Conservation (phyloP, 2,113 vertebrate genomes). For the Bolborhynchus lineola region DNA sequence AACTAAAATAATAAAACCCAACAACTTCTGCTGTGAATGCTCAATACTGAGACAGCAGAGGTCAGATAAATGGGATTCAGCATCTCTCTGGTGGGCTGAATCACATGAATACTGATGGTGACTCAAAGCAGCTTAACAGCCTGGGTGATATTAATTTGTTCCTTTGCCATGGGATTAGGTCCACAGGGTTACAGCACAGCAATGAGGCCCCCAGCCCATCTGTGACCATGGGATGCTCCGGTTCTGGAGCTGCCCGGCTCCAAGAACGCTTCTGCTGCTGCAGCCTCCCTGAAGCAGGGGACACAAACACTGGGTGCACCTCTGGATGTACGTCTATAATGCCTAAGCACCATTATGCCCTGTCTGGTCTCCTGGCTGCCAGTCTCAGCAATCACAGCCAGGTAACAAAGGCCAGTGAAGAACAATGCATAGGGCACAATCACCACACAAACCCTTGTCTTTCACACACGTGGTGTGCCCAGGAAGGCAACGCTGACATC, state of each 20-base stretch:
- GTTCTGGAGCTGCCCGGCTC: neutral
- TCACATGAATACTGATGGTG: neutral
- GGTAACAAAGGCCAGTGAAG: neutral
- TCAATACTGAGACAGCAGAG: neutral
- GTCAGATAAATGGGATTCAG: accelerated
- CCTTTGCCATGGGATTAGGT: neutral
- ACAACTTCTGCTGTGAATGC: neutral
- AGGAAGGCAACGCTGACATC: neutral
- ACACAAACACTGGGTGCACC: neutral
- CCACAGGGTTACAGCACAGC: neutral
- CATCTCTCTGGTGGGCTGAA: neutral
- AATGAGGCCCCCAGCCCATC: accelerated
- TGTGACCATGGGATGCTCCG: neutral
- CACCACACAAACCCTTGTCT: neutral
- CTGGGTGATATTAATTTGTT: neutral
- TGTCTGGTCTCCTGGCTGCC: neutral
- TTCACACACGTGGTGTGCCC: neutral
- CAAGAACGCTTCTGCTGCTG: accelerated
- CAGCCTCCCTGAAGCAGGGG: neutral
- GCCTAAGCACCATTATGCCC: neutral
- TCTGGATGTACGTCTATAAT: neutral
- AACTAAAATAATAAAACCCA: neutral
- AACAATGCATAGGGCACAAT: neutral
- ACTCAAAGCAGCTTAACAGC: neutral
- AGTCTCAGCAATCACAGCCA: constrained; percentile 1